These are phyloP conservation scores for Haliclystus octoradiatus DNA, from an alignment of 30 jellyfish, hydroid and myxozoan species.

Conservation along the genomic window DNA sequence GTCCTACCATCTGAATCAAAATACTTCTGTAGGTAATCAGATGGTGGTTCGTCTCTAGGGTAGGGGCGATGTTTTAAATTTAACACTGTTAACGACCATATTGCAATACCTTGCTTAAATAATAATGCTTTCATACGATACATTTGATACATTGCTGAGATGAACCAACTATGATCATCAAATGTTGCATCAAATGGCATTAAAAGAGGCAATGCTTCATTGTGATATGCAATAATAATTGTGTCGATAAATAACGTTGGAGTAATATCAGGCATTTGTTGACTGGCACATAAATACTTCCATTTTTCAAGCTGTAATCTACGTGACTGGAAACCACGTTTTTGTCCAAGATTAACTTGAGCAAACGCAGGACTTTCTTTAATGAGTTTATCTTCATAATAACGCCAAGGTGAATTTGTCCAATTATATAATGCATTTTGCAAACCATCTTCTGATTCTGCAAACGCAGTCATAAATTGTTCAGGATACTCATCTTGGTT, in stretches of 20 bases:
- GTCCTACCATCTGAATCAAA: conserved; percentile 23
- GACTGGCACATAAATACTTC: conserved; percentile 25
- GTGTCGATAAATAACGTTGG: conserved; percentile 42
- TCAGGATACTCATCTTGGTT: too few species aligned
- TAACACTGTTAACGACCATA: conserved; percentile 25
- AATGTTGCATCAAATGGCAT: conserved; percentile 35
- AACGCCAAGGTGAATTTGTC: conserved; percentile 38
- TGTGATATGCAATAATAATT: conserved; percentile 45
- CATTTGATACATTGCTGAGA: conserved; percentile 26
- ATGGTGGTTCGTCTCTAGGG: conserved; percentile 32
- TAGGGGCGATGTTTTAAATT: conserved; percentile 30
- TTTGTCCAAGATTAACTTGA: conserved; percentile 12
- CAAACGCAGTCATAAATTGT: conserved; percentile 5
- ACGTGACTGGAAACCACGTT: conserved; percentile 16
- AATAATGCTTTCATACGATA: conserved; percentile 41
- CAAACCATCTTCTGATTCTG: conserved; percentile 19
- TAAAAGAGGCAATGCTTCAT: conserved; percentile 41
- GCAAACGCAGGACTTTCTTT: conserved; percentile 51
- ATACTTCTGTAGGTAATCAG: conserved; percentile 20
- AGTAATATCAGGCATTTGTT: conserved; percentile 33
- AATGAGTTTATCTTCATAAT: conserved; percentile 28
- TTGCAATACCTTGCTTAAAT: conserved; percentile 29
- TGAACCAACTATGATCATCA: conserved; percentile 27
- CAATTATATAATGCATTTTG: conserved; percentile 15
- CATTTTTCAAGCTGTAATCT: conserved; percentile 18